phyloP scores from a whole-genome alignment of 1,140 invertebrate genomes.

The Zaprionus gabonicus region DNA sequence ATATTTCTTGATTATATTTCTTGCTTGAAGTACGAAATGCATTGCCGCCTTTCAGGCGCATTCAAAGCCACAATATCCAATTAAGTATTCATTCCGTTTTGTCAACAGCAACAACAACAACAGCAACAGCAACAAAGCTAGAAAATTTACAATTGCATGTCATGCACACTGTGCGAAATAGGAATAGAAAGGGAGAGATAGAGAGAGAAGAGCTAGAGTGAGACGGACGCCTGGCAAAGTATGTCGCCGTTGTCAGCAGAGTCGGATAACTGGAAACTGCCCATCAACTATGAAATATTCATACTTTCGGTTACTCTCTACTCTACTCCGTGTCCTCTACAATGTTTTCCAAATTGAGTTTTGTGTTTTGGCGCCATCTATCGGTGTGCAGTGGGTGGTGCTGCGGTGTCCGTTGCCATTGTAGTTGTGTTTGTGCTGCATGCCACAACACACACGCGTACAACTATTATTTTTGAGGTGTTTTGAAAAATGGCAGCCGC shows the following conservation, averaged over 20 bases:
- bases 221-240: conserved; percentile 19
- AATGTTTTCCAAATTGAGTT: conserved; percentile 27
- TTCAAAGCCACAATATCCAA: conserved; percentile 73
- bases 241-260: conserved; percentile 62
- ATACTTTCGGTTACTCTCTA: conserved; percentile 53
- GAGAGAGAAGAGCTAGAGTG: conserved; percentile 9
- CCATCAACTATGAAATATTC: conserved; percentile 76
- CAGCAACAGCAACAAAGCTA: conserved; percentile 41
- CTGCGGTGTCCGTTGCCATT: conserved; percentile 11
- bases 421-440: conserved; percentile 25
- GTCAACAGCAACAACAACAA: conserved; percentile 43
- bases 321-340: background rate
- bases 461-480: conserved; percentile 33
- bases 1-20: conserved; percentile 12
- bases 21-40: background rate
- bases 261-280: conserved; percentile 48
- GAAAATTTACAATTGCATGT: conserved; percentile 78
- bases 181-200: conserved; percentile 20
- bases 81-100: conserved; percentile 79
- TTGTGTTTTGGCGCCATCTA: conserved; percentile 29
- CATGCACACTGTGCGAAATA: conserved; percentile 13
- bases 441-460: background rate
- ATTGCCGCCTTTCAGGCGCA: conserved; percentile 58
- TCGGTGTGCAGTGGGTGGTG: background rate
- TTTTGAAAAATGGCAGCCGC: conserved; percentile 29